A percentile compares a stretch with the other conserved stretches of the same genome.
These are phyloP conservation scores for Scaptomyza polygonia DNA, from an alignment of 2,888 invertebrate species.

Conservation along the genomic window DNA sequence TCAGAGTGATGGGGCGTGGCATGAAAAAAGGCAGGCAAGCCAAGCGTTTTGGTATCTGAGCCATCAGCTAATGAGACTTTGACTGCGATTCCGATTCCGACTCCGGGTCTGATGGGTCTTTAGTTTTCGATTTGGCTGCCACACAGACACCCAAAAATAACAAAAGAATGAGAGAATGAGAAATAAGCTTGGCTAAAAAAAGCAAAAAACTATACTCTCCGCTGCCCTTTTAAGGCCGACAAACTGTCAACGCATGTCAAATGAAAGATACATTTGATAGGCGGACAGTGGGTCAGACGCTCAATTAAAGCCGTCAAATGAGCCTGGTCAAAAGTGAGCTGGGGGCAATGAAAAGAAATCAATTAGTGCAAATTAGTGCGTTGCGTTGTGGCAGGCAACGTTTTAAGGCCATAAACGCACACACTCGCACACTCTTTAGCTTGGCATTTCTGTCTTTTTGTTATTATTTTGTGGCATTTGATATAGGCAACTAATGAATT, in stretches of 20 bases:
- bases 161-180: conserved; percentile 15
- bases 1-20: conserved; percentile 54
- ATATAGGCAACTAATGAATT: conserved; percentile 74
- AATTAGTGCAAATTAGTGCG: conserved; percentile 75
- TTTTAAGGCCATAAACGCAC: conserved; percentile 29
- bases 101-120: conserved; percentile 49
- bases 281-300: conserved; percentile 35
- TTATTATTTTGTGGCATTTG: conserved; percentile 46
- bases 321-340: conserved; percentile 28
- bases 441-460: conserved; percentile 18
- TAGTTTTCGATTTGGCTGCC: conserved; percentile 72
- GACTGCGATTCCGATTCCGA: conserved; percentile 53
- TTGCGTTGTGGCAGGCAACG: conserved; percentile 25
- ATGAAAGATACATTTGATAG: conserved; percentile 67
- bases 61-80: conserved; percentile 77
- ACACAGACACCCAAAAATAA: conserved; percentile 25
- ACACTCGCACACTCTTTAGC: conserved; percentile 8
- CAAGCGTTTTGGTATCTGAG: conserved; percentile 37
- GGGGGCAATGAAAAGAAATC: conserved; percentile 61
- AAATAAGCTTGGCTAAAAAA: conserved; percentile 26
- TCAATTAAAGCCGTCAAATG: conserved; percentile 69
- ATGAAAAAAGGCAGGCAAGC: not conserved
- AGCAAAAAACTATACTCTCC: conserved; percentile 42
- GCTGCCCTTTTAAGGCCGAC: conserved; percentile 18
- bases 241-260: conserved; percentile 74